Percentiles rank a stretch among this genome's conserved stretches.
phyloP scores from a whole-genome alignment of 2,113 vertebrate species.

The Notothenia rossii region DNA sequence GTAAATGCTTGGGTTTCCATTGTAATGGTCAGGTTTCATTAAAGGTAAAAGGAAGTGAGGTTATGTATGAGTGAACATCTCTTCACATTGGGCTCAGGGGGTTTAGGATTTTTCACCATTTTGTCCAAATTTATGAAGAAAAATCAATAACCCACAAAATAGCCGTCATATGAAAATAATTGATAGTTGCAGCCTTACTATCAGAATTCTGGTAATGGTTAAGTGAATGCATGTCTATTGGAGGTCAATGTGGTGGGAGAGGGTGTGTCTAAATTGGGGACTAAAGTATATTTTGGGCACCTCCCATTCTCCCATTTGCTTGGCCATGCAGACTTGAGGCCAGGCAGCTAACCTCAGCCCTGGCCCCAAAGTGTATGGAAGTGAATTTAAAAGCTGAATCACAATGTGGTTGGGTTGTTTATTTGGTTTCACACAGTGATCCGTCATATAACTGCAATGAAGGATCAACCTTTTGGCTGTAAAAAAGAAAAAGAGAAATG shows the following conservation, averaged over 20 bases:
- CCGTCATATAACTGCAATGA: conserved; percentile 43
- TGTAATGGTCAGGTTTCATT: not conserved
- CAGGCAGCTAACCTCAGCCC: conserved; percentile 57
- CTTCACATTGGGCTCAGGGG: not conserved
- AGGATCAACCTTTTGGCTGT: conserved; percentile 55
- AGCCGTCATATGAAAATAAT: not conserved
- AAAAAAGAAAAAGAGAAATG: conserved; percentile 16
- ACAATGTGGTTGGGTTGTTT: conserved; percentile 66
- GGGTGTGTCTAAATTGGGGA: conserved; percentile 41
- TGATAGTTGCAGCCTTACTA: not conserved
- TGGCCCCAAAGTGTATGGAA: conserved; percentile 44
- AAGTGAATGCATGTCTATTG: conserved; percentile 35
- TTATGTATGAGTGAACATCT: not conserved
- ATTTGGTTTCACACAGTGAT: conserved; percentile 69
- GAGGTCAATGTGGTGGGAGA: conserved; percentile 47
- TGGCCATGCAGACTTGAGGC: conserved; percentile 59
- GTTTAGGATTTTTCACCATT: not conserved
- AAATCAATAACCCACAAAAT: not conserved
- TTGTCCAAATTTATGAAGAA: not conserved
- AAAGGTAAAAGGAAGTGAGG: conserved; percentile 24
- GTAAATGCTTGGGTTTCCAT: not conserved
- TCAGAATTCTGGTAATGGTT: conserved; percentile 21
- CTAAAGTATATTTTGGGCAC: conserved; percentile 67
- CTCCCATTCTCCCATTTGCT: conserved; percentile 41
- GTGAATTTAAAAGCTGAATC: conserved; percentile 65